Percentiles rank a stretch among this genome's conserved stretches.
phyloP scores from a whole-genome alignment of 2,888 invertebrate species.

The Drosophila incognita region DNA sequence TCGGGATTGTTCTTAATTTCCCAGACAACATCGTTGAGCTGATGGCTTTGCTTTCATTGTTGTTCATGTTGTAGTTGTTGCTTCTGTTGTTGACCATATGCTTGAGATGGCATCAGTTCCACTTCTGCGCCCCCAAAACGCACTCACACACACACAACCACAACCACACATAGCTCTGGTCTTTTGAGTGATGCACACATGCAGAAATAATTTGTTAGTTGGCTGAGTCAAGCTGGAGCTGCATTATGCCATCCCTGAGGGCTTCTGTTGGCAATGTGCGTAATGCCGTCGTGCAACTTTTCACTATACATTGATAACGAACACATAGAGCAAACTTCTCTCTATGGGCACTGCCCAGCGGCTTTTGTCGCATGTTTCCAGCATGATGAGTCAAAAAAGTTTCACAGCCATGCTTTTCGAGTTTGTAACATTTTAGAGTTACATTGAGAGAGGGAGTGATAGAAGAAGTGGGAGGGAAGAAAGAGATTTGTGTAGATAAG shows the following conservation, averaged over 20 bases:
- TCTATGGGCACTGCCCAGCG: conserved; percentile 60
- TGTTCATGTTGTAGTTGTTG: conserved; percentile 34
- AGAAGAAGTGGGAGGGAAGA: not conserved
- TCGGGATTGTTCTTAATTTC: conserved; percentile 79
- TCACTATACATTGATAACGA: conserved; percentile 56
- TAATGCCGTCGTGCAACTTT: conserved; percentile 58
- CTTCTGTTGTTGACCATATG: conserved; percentile 67
- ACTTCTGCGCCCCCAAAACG: conserved; percentile 55
- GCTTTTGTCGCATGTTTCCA: conserved; percentile 74
- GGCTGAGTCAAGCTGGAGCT: conserved; percentile 45
- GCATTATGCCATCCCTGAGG: conserved; percentile 50
- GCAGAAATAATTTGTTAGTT: conserved; percentile 80
- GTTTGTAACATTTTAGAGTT: conserved; percentile 52
- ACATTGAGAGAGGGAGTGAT: conserved; percentile 16
- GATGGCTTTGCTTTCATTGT: conserved; percentile 48
- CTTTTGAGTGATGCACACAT: conserved; percentile 79
- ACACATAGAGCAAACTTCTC: conserved; percentile 26
- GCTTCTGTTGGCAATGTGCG: conserved; percentile 67
- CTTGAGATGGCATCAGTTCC: conserved; percentile 75
- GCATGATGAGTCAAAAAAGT: conserved; percentile 75
- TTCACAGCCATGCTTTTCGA: conserved; percentile 61
- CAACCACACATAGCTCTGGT: conserved; percentile 35
- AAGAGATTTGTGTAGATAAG: not conserved
- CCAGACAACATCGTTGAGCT: conserved; percentile 69
- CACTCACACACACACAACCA: conserved; percentile 14